Percentiles rank a stretch among this genome's conserved stretches.
These are phyloP conservation scores for Mylabris sibirica DNA, from an alignment of 2,888 invertebrate species.

Conservation along the genomic window DNA sequence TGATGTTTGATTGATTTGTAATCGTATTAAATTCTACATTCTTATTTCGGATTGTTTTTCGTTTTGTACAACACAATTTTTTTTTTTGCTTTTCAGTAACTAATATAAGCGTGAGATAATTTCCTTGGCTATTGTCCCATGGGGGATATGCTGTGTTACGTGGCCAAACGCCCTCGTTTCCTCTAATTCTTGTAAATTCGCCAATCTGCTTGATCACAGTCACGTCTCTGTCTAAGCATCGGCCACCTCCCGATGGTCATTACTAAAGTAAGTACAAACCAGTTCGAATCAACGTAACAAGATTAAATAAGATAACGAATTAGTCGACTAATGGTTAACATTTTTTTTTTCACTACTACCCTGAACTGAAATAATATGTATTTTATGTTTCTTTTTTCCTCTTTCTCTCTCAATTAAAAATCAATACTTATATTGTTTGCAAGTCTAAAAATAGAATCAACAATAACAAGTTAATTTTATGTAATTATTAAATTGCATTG, in stretches of 20 bases:
- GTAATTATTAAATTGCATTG: conserved; percentile 10
- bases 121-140: conserved; percentile 11
- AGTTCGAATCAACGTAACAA: conserved; percentile 35
- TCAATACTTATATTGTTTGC: neutral
- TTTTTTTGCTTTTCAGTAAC: neutral
- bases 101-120: conserved; percentile 11
- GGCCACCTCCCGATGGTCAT: conserved; percentile 46
- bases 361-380: neutral
- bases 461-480: neutral
- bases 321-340: conserved; percentile 31
- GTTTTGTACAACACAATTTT: too few relatives aligned
- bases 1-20: conserved; percentile 20
- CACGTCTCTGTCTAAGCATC: conserved; percentile 46
- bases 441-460: neutral
- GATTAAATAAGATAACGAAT: conserved; percentile 43
- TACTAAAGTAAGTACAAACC: conserved; percentile 38
- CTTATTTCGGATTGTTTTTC: conserved; percentile 23
- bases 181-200: conserved; percentile 22
- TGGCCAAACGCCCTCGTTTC: conserved; percentile 15
- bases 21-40: neutral
- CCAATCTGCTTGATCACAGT: conserved; percentile 36
- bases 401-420: neutral
- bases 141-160: conserved; percentile 7
- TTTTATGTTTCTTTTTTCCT: neutral
- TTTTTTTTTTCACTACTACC: neutral